Percentiles rank a stretch among this genome's conserved stretches.
These are phyloP conservation scores for Desoria tigrina DNA, from an alignment of 2,888 invertebrate genomes.

Conservation along the genomic window DNA sequence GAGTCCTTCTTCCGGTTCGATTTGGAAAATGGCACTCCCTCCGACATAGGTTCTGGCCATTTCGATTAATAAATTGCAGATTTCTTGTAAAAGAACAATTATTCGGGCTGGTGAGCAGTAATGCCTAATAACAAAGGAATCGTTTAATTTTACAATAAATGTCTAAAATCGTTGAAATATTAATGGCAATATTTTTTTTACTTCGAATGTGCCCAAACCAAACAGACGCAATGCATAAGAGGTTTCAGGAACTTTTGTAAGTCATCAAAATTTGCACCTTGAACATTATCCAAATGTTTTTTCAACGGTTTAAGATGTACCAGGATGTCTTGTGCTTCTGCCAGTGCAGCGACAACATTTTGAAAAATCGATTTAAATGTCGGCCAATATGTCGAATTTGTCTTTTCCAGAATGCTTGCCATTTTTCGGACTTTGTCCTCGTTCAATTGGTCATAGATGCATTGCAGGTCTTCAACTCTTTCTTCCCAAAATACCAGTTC, in stretches of 20 bases:
- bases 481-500: slow-evolving; percentile 85
- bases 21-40: slow-evolving; percentile 88
- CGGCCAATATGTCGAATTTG: slow-evolving; percentile 88
- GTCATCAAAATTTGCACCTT: slow-evolving; percentile 84
- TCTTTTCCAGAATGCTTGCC: slow-evolving; percentile 86
- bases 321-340: slow-evolving; percentile 88
- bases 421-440: slow-evolving; percentile 82
- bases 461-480: slow-evolving; percentile 76
- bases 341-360: slow-evolving; percentile 82
- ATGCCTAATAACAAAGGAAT: too few relatives aligned
- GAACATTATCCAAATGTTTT: slow-evolving; percentile 71
- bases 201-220: slow-evolving; percentile 86
- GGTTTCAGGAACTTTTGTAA: slow-evolving; percentile 74
- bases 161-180: too few relatives aligned
- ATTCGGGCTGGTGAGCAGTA: slow-evolving; percentile 87
- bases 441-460: slow-evolving; percentile 86
- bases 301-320: slow-evolving; percentile 80
- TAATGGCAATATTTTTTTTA: too few relatives aligned
- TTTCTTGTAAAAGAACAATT: slow-evolving; percentile 83
- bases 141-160: too few relatives aligned
- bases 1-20: slow-evolving; percentile 79
- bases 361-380: slow-evolving; percentile 86
- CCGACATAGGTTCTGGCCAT: slow-evolving; percentile 88
- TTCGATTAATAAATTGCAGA: slow-evolving; percentile 85
- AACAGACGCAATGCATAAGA: slow-evolving; percentile 80